These are phyloP conservation scores for Sebastes kiyomatsui DNA, from an alignment of 2,797 vertebrate species.

Conservation along the genomic window DNA sequence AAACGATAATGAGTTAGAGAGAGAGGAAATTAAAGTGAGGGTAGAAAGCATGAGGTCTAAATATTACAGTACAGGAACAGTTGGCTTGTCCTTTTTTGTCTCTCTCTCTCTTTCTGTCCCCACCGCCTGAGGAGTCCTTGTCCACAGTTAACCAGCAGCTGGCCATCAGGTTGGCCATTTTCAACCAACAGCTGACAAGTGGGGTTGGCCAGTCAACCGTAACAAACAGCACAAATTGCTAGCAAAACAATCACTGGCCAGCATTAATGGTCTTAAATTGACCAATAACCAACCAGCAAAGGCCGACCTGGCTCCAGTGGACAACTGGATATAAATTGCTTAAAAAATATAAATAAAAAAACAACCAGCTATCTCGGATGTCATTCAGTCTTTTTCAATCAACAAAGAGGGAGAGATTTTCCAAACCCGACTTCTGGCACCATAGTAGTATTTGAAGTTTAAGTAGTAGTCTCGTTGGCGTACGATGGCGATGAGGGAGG, in stretches of 20 bases:
- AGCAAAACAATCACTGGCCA: slow-evolving; percentile 75
- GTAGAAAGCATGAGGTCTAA: slow-evolving; percentile 70
- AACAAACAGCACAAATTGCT: slow-evolving; percentile 58
- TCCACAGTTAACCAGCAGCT: slow-evolving; percentile 88
- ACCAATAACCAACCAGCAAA: slow-evolving; percentile 74
- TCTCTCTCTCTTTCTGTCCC: slow-evolving; percentile 82
- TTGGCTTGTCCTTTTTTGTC: slow-evolving; percentile 71
- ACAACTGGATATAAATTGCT: slow-evolving; percentile 77
- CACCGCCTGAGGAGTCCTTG: slow-evolving; percentile 91
- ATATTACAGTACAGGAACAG: slow-evolving; percentile 82
- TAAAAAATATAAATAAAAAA: slow-evolving; percentile 77
- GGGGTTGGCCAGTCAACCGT: slow-evolving; percentile 46
- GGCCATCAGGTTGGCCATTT: slow-evolving; percentile 67
- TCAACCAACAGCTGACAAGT: slow-evolving; percentile 40
- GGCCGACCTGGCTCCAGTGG: slow-evolving; percentile 67
- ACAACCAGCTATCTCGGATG: slow-evolving; percentile 72
- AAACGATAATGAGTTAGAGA: slow-evolving; percentile 27
- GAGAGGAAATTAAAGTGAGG: slow-evolving; percentile 43
- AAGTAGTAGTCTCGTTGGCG: slow-evolving; percentile 77
- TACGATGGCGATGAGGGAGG: slow-evolving; percentile 60
- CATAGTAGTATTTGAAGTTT: slow-evolving; percentile 79
- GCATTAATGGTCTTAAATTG: slow-evolving; percentile 63
- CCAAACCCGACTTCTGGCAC: slow-evolving; percentile 80
- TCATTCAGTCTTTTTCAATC: slow-evolving; percentile 70
- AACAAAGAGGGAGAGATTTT: slow-evolving; percentile 73